Evolutionary conservation across 2,888 invertebrate genomes (phyloP).

Genomic region (Drosophila putrida): DNA sequence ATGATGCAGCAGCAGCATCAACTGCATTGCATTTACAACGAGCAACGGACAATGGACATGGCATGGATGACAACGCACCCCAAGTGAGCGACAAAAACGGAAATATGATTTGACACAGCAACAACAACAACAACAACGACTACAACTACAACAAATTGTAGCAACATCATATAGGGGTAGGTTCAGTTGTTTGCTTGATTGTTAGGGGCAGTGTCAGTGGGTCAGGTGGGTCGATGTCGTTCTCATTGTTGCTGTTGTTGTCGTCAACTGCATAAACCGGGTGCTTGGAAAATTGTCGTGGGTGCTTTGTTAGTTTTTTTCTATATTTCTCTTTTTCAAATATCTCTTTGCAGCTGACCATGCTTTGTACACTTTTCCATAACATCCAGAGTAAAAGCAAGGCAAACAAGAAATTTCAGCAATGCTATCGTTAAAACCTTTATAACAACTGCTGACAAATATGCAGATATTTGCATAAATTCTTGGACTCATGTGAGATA

Average conservation of each 20-base stretch:
- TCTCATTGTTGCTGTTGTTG: conserved; percentile 21
- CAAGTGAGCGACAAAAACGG: conserved; percentile 63
- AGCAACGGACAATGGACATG: conserved; percentile 34
- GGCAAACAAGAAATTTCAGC: neutral
- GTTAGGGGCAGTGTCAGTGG: conserved; percentile 47
- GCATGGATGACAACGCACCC: conserved; percentile 26
- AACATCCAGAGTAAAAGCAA: neutral
- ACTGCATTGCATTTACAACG: conserved; percentile 35
- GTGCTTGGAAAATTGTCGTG: conserved; percentile 39
- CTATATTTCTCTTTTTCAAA: neutral
- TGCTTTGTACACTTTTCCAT: neutral
- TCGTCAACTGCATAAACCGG: conserved; percentile 17
- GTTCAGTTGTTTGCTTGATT: conserved; percentile 28
- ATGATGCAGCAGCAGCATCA: conserved; percentile 5
- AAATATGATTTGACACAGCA: conserved; percentile 72
- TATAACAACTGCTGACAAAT: neutral
- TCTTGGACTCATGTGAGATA: too few species aligned
- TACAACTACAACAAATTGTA: conserved; percentile 14
- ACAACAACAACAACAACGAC: conserved; percentile 12
- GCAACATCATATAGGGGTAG: conserved; percentile 31
- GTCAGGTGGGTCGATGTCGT: conserved; percentile 11
- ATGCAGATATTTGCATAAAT: neutral
- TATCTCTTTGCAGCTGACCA: conserved; percentile 1
- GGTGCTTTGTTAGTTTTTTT: conserved; percentile 8
- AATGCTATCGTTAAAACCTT: neutral